phyloP scores from a whole-genome alignment of 2,888 invertebrate species.

The Caenorhabditis zanzibari region DNA sequence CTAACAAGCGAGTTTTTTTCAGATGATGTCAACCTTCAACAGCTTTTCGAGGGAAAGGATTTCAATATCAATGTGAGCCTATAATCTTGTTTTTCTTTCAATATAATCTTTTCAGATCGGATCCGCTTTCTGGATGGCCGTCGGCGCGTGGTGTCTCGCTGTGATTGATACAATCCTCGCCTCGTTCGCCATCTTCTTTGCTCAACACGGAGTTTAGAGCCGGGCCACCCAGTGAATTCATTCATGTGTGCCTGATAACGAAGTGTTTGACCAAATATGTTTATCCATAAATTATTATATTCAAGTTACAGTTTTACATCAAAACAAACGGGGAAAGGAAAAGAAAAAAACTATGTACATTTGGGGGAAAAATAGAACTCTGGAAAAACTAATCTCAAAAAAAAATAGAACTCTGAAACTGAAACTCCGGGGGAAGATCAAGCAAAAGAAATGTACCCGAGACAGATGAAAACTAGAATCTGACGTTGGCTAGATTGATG shows the following conservation, averaged over 20 bases:
- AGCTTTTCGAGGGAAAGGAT: conserved; percentile 32
- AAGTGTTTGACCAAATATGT: conserved; percentile 3
- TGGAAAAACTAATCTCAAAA: background rate
- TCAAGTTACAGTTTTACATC: background rate
- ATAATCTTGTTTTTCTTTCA: background rate
- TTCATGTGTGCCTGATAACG: conserved; percentile 1
- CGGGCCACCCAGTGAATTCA: background rate
- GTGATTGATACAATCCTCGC: conserved; percentile 62
- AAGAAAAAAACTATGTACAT: background rate
- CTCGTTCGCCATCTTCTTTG: conserved; percentile 63
- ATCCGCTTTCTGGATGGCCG: conserved; percentile 65
- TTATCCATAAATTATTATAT: conserved; percentile 39
- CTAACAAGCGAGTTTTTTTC: conserved; percentile 1
- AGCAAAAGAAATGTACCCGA: conserved; percentile 35
- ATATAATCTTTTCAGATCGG: conserved; percentile 45
- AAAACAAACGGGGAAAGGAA: background rate
- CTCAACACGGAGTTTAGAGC: conserved; percentile 59
- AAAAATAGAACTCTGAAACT: conserved; percentile 2
- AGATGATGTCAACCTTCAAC: conserved; percentile 41
- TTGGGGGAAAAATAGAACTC: background rate
- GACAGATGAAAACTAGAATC: conserved; percentile 62
- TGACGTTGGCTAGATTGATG: conserved; percentile 40
- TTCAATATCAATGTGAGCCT: conserved; percentile 53
- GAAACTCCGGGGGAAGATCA: conserved; percentile 33
- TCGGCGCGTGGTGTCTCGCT: conserved; percentile 58